Evolutionary conservation across 2,888 invertebrate genomes (phyloP).

Genomic region (Folsomia candida): DNA sequence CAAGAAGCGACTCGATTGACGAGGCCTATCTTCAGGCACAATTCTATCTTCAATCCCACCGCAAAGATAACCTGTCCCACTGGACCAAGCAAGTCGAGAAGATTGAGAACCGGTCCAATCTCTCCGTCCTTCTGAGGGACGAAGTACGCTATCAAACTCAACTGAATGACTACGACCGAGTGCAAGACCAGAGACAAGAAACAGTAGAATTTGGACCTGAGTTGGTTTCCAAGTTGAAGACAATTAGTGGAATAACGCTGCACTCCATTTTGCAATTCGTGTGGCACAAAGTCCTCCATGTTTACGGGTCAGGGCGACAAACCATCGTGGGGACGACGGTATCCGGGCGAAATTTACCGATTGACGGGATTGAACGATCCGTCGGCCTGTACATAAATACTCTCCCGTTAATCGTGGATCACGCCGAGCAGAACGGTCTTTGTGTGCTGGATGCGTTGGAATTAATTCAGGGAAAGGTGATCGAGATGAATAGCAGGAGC

Average conservation of each 20-base stretch:
- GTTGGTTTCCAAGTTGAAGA: not conserved
- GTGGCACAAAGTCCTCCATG: conserved; percentile 16
- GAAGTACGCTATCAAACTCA: not conserved
- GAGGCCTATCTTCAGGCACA: conserved; percentile 1
- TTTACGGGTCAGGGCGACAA: not conserved
- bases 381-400: conserved; percentile 26
- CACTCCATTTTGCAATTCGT: conserved; percentile 20
- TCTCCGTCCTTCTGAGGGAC: not conserved
- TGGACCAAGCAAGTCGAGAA: conserved; percentile 7
- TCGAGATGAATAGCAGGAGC: conserved; percentile 10
- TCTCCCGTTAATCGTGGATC: conserved; percentile 16
- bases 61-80: not conserved
- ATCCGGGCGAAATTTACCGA: conserved; percentile 14
- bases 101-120: not conserved
- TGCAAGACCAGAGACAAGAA: not conserved
- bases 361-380: conserved; percentile 1
- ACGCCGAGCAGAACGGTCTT: not conserved
- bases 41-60: not conserved
- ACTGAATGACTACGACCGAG: no score
- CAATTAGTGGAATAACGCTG: conserved; percentile 8
- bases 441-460: conserved; percentile 2
- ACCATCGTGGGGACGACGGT: conserved; percentile 14
- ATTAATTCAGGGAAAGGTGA: not conserved
- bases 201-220: not conserved
- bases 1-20: no score